phyloP scores from a whole-genome alignment of 2,113 vertebrate species.

The Sarotherodon lohbergeri region DNA sequence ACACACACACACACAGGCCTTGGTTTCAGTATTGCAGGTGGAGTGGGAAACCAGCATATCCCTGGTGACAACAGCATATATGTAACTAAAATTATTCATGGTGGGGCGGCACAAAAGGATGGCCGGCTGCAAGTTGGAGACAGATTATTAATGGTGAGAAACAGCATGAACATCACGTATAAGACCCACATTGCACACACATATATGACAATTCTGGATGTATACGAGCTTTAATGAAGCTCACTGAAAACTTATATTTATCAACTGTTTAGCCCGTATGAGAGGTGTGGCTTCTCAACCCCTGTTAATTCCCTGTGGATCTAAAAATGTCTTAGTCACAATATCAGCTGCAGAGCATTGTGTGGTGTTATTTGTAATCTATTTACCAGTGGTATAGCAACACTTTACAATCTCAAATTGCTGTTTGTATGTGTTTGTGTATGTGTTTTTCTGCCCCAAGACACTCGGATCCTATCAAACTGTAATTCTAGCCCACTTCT shows the following conservation, averaged over 20 bases:
- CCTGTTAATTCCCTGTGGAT: neutral
- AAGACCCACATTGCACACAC: neutral
- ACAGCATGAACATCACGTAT: neutral
- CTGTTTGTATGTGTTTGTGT: neutral
- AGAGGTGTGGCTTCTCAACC: neutral
- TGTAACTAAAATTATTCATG: constrained; percentile 96
- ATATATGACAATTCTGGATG: neutral
- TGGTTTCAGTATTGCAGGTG: constrained; percentile 96
- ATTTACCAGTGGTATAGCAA: neutral
- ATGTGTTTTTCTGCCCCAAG: neutral
- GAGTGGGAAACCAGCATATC: constrained; percentile 96
- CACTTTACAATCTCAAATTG: neutral
- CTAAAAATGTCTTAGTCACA: neutral
- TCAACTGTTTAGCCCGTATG: neutral
- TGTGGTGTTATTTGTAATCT: neutral
- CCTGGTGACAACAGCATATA: constrained; percentile 99
- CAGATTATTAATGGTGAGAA: constrained; percentile 89
- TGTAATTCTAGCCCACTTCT: neutral
- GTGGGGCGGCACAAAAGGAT: constrained; percentile 92
- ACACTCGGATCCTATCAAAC: neutral
- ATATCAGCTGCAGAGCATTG: neutral
- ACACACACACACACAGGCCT: constrained; percentile 73
- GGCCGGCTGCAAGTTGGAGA: constrained; percentile 89
- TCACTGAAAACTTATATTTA: neutral
- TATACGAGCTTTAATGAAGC: neutral